A percentile compares a stretch with the other conserved stretches of the same genome.
Conservation (phyloP, 2,888 invertebrate species). For the Amphimallon solstitiale region DNA sequence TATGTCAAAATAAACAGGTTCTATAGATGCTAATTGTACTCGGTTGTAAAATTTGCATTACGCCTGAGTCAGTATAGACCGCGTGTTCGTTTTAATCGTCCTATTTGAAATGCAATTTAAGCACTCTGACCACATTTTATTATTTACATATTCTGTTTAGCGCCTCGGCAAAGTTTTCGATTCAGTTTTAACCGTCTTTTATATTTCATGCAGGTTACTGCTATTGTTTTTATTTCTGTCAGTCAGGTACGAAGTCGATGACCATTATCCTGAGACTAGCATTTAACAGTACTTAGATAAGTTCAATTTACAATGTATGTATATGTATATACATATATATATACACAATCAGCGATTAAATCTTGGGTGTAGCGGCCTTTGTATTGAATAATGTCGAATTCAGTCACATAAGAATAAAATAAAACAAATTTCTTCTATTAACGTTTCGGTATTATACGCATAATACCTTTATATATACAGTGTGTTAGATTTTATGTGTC, state of each 20-base stretch:
- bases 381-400: no score
- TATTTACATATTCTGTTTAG: constrained; percentile 35
- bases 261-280: constrained; percentile 18
- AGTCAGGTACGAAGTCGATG: constrained; percentile 34
- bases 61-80: neutral
- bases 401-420: no score
- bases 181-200: constrained; percentile 34
- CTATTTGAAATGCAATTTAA: constrained; percentile 21
- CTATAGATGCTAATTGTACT: constrained; percentile 19
- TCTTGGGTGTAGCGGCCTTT: no score
- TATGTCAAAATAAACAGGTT: constrained; percentile 17
- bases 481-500: no score
- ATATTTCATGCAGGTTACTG: constrained; percentile 15
- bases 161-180: constrained; percentile 26
- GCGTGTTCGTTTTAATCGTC: constrained; percentile 2
- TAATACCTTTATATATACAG: no score
- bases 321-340: neutral
- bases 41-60: constrained; percentile 18
- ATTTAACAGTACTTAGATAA: neutral
- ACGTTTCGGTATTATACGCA: no score
- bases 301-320: neutral
- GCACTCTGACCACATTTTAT: constrained; percentile 24
- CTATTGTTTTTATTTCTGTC: constrained; percentile 33
- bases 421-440: no score
- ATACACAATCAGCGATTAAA: neutral